Conservation (phyloP, 2,888 invertebrate genomes). For the Gisinianus flammeolus region DNA sequence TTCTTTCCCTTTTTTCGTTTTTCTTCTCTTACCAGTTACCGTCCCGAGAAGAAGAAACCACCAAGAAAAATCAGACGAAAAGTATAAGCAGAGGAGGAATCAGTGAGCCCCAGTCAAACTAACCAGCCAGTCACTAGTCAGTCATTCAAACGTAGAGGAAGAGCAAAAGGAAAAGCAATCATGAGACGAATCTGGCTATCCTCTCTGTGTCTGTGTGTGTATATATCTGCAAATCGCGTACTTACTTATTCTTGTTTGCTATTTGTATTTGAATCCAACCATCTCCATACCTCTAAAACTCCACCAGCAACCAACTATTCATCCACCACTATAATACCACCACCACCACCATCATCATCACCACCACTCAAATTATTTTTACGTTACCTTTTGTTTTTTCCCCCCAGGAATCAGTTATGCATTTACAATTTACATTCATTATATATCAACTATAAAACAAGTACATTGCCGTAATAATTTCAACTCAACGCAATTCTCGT, state of each 20-base stretch:
- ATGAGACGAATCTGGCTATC: not conserved
- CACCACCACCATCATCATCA: not conserved
- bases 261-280: constrained; percentile 5
- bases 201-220: not conserved
- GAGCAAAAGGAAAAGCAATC: not conserved
- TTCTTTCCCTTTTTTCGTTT: not conserved
- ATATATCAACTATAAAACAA: not conserved
- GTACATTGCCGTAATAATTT: not conserved
- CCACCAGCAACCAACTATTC: not conserved
- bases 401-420: not conserved
- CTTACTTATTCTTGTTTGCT: not conserved
- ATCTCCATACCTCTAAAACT: not conserved
- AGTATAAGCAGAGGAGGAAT: not conserved
- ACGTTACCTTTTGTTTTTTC: not conserved
- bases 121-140: no score
- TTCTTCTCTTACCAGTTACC: not conserved
- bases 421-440: not conserved
- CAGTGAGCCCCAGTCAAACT: no score
- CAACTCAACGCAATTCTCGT: not conserved
- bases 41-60: not conserved
- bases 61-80: not conserved
- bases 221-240: not conserved
- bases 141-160: no score
- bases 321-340: not conserved
- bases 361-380: no score